Evolutionary conservation across 2,888 invertebrate species (phyloP).

Genomic region (Yponomeuta evonymella): DNA sequence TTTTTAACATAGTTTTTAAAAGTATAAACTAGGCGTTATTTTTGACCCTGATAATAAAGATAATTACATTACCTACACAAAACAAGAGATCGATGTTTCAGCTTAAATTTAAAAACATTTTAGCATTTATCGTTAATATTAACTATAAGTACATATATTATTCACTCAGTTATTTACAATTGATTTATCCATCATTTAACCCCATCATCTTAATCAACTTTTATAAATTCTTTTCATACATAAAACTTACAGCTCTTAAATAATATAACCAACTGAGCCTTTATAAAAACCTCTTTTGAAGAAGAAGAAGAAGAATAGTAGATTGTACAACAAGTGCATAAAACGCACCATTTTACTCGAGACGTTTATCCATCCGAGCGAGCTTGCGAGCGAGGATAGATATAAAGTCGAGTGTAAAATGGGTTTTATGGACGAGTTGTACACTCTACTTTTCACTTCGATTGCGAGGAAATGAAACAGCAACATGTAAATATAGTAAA

Average conservation of each 20-base stretch:
- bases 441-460: too few species aligned
- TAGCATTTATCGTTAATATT: not conserved
- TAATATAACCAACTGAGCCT: not conserved
- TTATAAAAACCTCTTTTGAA: not conserved
- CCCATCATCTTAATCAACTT: not conserved
- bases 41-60: slow-evolving; percentile 57
- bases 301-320: too few species aligned
- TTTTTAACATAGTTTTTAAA: not conserved
- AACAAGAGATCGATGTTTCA: slow-evolving; percentile 33
- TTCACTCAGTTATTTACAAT: not conserved
- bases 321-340: too few species aligned
- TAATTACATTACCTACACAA: slow-evolving; percentile 40
- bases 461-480: too few species aligned
- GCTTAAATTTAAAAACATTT: slow-evolving; percentile 21
- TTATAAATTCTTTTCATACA: too few species aligned
- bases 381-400: too few species aligned
- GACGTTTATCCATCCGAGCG: too few species aligned
- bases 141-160: not conserved
- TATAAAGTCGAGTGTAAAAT: too few species aligned
- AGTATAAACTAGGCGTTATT: slow-evolving; percentile 21
- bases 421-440: too few species aligned
- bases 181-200: not conserved
- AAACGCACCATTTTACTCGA: too few species aligned
- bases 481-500: too few species aligned
- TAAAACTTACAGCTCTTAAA: not conserved